Evolutionary conservation across 2,113 vertebrate species (phyloP).

Genomic region (Asarcornis scutulata): DNA sequence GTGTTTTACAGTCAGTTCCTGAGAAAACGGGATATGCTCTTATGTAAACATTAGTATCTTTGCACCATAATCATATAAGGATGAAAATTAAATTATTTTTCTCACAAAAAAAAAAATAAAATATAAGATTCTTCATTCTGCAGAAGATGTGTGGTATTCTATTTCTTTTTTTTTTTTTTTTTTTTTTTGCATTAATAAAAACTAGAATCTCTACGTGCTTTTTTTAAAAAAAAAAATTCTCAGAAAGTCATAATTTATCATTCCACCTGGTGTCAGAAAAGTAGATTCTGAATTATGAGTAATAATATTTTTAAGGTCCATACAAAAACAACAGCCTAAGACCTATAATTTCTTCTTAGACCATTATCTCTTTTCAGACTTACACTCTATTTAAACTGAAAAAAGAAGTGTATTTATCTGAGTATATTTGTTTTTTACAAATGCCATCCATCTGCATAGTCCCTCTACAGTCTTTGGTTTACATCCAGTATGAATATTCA

Average conservation of each 20-base stretch:
- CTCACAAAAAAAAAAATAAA: neutral
- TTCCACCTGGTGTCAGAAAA: neutral
- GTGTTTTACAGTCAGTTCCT: neutral
- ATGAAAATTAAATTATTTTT: neutral
- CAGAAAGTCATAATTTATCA: neutral
- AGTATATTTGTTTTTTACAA: neutral
- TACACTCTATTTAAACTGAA: neutral
- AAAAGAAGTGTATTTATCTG: neutral
- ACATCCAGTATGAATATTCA: neutral
- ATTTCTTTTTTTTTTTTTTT: no score
- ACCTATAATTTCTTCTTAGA: neutral
- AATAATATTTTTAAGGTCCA: neutral
- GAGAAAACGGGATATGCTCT: neutral
- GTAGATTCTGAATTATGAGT: neutral
- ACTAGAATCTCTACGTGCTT: neutral
- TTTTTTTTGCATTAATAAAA: neutral
- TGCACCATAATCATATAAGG: neutral
- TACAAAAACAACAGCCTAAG: neutral
- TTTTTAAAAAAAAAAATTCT: neutral
- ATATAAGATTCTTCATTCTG: neutral
- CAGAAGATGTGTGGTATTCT: neutral
- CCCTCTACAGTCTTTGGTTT: neutral
- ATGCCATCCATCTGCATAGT: neutral
- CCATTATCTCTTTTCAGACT: neutral
- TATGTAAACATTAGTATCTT: neutral